Base-by-base conservation (phyloP, 2,888 invertebrate species). In the Lacanobia oleracea region DNA sequence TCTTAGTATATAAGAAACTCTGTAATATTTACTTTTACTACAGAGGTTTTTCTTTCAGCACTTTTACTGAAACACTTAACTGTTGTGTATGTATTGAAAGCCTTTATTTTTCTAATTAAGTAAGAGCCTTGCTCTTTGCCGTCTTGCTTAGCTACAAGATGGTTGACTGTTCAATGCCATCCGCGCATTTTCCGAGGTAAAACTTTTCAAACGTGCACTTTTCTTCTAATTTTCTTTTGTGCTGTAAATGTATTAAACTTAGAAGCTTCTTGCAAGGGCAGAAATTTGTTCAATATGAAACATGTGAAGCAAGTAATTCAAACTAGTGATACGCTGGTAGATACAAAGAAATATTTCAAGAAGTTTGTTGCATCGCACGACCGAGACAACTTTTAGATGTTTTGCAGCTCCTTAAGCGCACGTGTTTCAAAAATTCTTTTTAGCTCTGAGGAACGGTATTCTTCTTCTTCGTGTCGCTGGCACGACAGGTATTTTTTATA, bases 321-420 rank as follows among this genome's bases (percentile, higher is more conserved):
- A 43, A 68, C 63, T 67, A 69, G 62, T 63, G 51, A 72, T 67
- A 65, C 48, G 71, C 60, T 37, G 60, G 69, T 53, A 57, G 69
- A 79, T 66, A 71, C 72, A 77, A 79, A 78, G 67, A 75, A 84
- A 72, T 78, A 74, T 84, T 85, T 75, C 21, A 61, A 71, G 67
- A 66, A 75, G 43, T 77, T 77, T 61, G 65, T 64, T 67, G 71
- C 23, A 65, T 61, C 50, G 57, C 18, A 45, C 45, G 40, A 45
- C 61, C 21, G 40, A 54, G 14, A 27, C 33, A 54, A 50, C 45
- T 67, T 3, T 23, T 37, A 51, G 48, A 51, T 72, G 56, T 67
- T 75, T 75, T 65, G 68, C 37, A 64, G 56, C 65, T 65, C 45
- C 43, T 80, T 80, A 65, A 60, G 54, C 18, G 61, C 53, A 54